Conservation (phyloP, 1,140 invertebrate species). For the Anastatus disparis region DNA sequence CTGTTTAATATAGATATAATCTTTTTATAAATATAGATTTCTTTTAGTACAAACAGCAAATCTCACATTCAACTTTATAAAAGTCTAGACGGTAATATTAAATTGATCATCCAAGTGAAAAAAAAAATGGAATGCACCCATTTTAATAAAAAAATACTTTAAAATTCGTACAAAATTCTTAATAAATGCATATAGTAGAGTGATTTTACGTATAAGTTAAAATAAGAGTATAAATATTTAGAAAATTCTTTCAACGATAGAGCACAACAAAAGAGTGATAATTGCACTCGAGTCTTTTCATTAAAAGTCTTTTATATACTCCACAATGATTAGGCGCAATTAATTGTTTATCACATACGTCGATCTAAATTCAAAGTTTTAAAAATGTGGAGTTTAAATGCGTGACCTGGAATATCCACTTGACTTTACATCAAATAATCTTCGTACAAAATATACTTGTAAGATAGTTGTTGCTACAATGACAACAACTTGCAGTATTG, state of each 20-base stretch:
- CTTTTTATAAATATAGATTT: constrained; percentile 35
- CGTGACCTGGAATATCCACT: constrained; percentile 71
- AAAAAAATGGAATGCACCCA: constrained; percentile 22
- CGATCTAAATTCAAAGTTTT: background rate
- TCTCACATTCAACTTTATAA: constrained; percentile 33
- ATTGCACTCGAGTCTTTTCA: constrained; percentile 1
- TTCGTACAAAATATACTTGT: constrained; percentile 89
- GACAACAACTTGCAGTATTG: constrained; percentile 84
- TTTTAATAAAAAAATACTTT: constrained; percentile 39
- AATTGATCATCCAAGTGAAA: constrained; percentile 4
- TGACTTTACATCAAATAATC: constrained; percentile 84
- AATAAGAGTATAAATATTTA: constrained; percentile 29
- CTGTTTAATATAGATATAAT: constrained; percentile 22
- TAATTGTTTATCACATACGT: constrained; percentile 5
- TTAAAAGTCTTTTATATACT: constrained; percentile 1
- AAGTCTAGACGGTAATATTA: constrained; percentile 7
- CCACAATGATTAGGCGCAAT: background rate
- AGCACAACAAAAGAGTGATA: background rate
- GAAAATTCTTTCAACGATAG: background rate
- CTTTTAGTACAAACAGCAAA: constrained; percentile 33
- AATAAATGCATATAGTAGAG: constrained; percentile 18
- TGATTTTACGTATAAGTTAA: constrained; percentile 5
- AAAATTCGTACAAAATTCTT: constrained; percentile 17
- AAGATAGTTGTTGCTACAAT: constrained; percentile 79
- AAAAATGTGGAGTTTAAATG: constrained; percentile 60